A percentile compares a stretch with the other conserved stretches of the same genome.
These are phyloP conservation scores for Cyaniris semiargus DNA, from an alignment of 2,888 invertebrate genomes.

Conservation along the genomic window DNA sequence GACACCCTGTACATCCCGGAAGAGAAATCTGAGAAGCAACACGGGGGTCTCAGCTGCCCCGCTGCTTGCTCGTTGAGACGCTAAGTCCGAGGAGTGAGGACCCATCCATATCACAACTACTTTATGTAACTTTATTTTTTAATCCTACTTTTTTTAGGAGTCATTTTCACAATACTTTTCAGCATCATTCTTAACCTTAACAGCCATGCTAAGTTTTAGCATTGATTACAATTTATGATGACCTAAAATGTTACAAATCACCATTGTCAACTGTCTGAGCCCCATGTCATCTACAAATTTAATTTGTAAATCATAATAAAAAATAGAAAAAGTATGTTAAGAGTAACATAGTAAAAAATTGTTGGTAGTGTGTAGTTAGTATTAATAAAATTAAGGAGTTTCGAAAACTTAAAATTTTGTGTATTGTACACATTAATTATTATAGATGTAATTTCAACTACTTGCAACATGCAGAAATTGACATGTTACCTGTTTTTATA, in stretches of 20 bases:
- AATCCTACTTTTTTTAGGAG: background rate
- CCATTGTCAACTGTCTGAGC: background rate
- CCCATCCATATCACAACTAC: background rate
- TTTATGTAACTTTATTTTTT: background rate
- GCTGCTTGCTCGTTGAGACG: background rate
- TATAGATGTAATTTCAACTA: background rate
- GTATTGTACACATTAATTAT: background rate
- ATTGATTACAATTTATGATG: background rate
- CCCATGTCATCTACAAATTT: background rate
- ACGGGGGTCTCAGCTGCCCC: background rate
- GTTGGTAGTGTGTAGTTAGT: background rate
- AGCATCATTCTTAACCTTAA: background rate
- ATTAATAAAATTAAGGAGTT: background rate
- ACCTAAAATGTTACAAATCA: background rate
- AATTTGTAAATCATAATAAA: background rate
- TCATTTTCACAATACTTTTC: background rate
- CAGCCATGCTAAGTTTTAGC: background rate
- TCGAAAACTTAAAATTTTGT: background rate
- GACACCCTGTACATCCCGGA: conserved; percentile 70
- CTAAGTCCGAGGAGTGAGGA: background rate
- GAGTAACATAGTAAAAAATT: background rate
- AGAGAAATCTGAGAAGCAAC: conserved; percentile 46
- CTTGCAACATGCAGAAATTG: too few species aligned
- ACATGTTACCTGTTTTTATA: too few species aligned
- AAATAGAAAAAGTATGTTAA: background rate